These are phyloP conservation scores for Macrotus californicus DNA, from an alignment of 2,113 vertebrate species.

Conservation along the genomic window DNA sequence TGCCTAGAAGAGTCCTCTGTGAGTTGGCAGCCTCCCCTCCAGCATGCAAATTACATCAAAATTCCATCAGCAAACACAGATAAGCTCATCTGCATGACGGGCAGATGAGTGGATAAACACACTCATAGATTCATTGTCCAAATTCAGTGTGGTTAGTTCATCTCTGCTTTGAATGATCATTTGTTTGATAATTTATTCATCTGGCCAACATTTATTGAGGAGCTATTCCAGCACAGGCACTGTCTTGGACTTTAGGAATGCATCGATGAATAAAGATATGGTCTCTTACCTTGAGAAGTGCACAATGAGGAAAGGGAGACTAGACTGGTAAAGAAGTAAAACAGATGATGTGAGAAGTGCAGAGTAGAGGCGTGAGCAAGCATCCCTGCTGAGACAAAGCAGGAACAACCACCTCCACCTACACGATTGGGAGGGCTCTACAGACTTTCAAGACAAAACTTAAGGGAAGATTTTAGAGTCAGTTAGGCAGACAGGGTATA, in stretches of 20 bases:
- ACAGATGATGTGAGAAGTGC: neutral
- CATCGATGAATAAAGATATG: neutral
- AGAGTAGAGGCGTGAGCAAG: neutral
- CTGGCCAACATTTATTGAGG: neutral
- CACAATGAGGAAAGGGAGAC: neutral
- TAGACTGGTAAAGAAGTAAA: neutral
- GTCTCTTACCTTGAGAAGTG: neutral
- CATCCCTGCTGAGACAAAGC: neutral
- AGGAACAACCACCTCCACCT: neutral
- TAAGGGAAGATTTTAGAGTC: neutral
- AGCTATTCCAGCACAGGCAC: neutral
- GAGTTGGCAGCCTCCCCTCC: conserved; percentile 37
- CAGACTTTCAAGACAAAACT: neutral
- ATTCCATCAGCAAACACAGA: conserved; percentile 13
- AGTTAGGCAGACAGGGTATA: neutral
- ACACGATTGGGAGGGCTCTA: no score
- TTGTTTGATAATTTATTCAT: conserved; percentile 44
- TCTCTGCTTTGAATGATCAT: conserved; percentile 36
- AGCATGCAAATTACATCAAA: conserved; percentile 45
- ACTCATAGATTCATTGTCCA: conserved; percentile 46
- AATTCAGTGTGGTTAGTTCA: conserved; percentile 39
- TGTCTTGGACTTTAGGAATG: neutral
- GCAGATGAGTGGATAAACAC: conserved; percentile 46
- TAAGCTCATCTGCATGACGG: conserved; percentile 54
- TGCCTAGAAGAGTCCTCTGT: conserved; percentile 48